Conservation (phyloP, 2,797 vertebrate genomes). For the Pseudochirops corinnae region DNA sequence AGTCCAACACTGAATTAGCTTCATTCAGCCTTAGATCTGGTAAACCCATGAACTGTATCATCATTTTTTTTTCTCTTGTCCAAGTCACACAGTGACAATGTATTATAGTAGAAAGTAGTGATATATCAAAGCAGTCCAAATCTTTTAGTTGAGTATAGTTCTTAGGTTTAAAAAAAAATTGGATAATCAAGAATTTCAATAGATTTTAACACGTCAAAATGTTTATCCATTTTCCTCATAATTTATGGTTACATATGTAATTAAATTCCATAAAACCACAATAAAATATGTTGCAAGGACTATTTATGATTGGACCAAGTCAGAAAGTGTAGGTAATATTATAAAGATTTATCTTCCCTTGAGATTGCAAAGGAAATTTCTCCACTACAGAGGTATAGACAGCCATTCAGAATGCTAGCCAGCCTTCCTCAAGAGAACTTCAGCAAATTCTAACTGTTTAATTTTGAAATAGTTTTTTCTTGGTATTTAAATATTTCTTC, state of each 20-base stretch:
- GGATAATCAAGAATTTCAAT: constrained; percentile 17
- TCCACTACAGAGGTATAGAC: neutral
- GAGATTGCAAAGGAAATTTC: constrained; percentile 45
- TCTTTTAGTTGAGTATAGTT: neutral
- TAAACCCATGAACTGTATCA: neutral
- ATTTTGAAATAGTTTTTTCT: constrained; percentile 27
- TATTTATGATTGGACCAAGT: constrained; percentile 49
- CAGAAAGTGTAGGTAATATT: neutral
- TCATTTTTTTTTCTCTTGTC: neutral
- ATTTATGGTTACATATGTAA: constrained; percentile 49
- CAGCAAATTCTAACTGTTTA: constrained; percentile 17
- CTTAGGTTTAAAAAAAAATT: neutral
- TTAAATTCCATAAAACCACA: constrained; percentile 2
- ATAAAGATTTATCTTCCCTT: neutral
- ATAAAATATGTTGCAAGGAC: constrained; percentile 5
- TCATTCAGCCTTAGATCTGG: neutral
- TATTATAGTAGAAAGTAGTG: neutral
- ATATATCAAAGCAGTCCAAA: neutral
- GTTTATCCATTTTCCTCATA: constrained; percentile 5
- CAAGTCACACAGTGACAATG: neutral
- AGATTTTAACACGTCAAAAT: constrained; percentile 22
- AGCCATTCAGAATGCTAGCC: constrained; percentile 13
- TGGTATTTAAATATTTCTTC: constrained; percentile 33
- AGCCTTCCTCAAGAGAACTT: constrained; percentile 14
- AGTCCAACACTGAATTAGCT: neutral